Percentiles rank a stretch among this genome's conserved stretches.
phyloP scores from a whole-genome alignment of 2,888 invertebrate species.

The Eupithecia dodoneata region DNA sequence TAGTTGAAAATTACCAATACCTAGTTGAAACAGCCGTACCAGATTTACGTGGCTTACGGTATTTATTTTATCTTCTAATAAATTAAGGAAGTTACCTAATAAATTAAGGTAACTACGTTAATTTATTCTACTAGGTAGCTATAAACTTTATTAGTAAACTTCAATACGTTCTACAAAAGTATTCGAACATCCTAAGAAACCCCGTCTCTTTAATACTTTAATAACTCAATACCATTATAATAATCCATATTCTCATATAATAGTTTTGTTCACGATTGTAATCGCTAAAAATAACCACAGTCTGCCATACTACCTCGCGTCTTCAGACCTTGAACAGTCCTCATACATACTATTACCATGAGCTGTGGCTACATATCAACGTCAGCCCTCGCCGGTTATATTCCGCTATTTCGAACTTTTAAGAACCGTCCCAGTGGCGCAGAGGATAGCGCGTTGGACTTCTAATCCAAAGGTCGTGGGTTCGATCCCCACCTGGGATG shows the following conservation, averaged over 20 bases:
- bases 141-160: neutral
- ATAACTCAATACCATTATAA: neutral
- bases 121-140: no score
- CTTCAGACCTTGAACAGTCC: neutral
- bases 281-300: neutral
- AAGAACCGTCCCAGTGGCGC: conserved; percentile 36
- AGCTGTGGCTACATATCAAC: conserved; percentile 19
- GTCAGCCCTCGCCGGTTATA: conserved; percentile 14
- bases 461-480: conserved; percentile 37
- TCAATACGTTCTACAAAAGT: neutral
- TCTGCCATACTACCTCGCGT: neutral
- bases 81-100: no score
- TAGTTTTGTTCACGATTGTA: neutral
- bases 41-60: no score
- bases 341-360: conserved; percentile 16
- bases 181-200: neutral
- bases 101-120: no score
- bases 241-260: neutral
- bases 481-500: conserved; percentile 40
- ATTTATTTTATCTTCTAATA: no score
- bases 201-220: neutral
- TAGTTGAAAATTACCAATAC: no score
- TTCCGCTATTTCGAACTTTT: neutral
- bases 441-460: conserved; percentile 41
- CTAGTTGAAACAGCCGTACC: no score